Percentiles rank a stretch among this genome's conserved stretches.
Evolutionary conservation across 2,888 invertebrate species (phyloP).

Genomic region (Siphlonurus alternatus): DNA sequence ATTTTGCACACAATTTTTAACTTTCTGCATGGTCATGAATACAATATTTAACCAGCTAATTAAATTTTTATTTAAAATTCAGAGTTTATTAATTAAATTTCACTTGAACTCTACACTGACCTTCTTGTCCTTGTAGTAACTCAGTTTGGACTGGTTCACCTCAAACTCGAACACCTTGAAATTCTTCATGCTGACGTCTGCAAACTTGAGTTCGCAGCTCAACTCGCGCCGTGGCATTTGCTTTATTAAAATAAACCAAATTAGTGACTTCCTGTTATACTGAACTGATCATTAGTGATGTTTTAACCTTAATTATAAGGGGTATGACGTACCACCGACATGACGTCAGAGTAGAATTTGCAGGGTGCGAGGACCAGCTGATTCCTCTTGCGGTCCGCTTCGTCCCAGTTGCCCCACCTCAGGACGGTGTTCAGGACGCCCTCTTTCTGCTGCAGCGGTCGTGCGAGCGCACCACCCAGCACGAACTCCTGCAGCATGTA

Average conservation of each 20-base stretch:
- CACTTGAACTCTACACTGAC: conserved; percentile 39
- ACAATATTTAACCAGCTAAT: too few relatives aligned
- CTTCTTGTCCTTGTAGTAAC: conserved; percentile 55
- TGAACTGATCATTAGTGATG: too few relatives aligned
- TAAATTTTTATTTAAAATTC: too few relatives aligned
- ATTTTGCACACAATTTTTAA: too few relatives aligned
- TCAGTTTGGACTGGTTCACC: conserved; percentile 58
- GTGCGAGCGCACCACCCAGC: conserved; percentile 49
- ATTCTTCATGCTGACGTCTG: conserved; percentile 52
- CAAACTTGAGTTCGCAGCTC: conserved; percentile 63
- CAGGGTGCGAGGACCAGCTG: conserved; percentile 41
- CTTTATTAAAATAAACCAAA: conserved; percentile 28
- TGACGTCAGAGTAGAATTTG: too few relatives aligned
- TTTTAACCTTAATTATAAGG: too few relatives aligned
- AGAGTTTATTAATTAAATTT: too few relatives aligned
- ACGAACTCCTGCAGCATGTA: conserved; percentile 67
- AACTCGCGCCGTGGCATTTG: conserved; percentile 42
- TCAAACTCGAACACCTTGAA: conserved; percentile 66
- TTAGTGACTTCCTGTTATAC: neutral
- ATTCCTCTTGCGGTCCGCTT: conserved; percentile 65
- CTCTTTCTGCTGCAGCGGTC: conserved; percentile 63
- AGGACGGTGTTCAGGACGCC: conserved; percentile 41
- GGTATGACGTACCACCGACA: too few relatives aligned
- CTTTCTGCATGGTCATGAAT: too few relatives aligned
- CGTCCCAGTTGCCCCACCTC: conserved; percentile 79